Evolutionary conservation across 2,113 vertebrate genomes (phyloP), one percentile per base, ranked within the genome.

Genomic region (Lepidothrix coronata): DNA sequence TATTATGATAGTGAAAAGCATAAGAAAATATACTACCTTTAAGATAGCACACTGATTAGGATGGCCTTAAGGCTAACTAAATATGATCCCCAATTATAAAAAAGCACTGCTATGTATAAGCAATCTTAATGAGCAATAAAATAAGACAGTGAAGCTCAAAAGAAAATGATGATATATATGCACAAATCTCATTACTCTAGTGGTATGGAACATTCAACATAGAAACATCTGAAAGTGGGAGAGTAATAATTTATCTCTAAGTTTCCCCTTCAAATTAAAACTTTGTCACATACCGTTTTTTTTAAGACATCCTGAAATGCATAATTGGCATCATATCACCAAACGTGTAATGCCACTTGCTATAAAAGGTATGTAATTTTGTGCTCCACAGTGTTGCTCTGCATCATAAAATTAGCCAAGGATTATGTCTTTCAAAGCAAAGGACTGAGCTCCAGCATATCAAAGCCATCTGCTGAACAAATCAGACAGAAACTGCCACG

Each of bases 201-300:
- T 48, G 33, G 39, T 44, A 71, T 75, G 44, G 83, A 93, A 86
- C 44, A 88, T 54, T 85, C 87, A 88, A 68, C 77, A 91, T 11
- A 87, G 80, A 91, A 91, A 94, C 73, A 68, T 82, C 62, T 72
- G 70, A 93, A 95, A 92, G 63, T 51, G 72, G 80, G 48, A 59
- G n/a, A 91, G 65, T 71, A 95, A 84, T 95, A 91, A 92, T 92
- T 96, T 91, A 84, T 81, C 68, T 96, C 57, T 63, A 88, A 93
- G 35, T 89, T 91, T 92, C 89, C 33, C 11, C 57, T 93, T 86
- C 86, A 89, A 86, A 84, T 95, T 93, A 81, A 95, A 91, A 93
- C 68, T 95, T 95, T 62, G 37, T 75, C 67, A 57, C 24, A 37
- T 74, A 62, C 31, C 1, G 1, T 31, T 84, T 95, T 96, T 93